A percentile compares a stretch with the other conserved stretches of the same genome.
Conservation (phyloP, 2,888 invertebrate genomes). For the Minunthozetes semirufus region DNA sequence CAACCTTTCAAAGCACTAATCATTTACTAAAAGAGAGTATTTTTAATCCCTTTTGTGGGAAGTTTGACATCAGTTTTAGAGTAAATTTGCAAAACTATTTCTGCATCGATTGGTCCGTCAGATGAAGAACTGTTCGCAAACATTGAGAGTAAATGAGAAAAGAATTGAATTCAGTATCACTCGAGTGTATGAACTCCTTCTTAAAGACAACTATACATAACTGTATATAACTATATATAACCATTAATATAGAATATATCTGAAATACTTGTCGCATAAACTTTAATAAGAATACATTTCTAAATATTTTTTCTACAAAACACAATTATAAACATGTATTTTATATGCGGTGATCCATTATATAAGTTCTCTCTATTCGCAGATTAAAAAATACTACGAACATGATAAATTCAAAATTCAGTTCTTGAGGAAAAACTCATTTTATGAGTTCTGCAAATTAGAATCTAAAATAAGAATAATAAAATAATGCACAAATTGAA, state of each 20-base stretch:
- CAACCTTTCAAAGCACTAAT: not conserved
- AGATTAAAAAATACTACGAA: too few relatives aligned
- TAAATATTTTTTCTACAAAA: too few relatives aligned
- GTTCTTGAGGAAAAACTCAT: too few relatives aligned
- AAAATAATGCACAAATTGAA: too few relatives aligned
- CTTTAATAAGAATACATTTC: too few relatives aligned
- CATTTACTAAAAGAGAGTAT: not conserved
- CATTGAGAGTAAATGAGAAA: slow-evolving; percentile 22
- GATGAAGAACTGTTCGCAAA: not conserved
- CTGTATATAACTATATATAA: not conserved
- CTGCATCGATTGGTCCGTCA: slow-evolving; percentile 15
- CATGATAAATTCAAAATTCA: too few relatives aligned
- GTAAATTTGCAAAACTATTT: slow-evolving; percentile 27
- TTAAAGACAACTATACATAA: not conserved
- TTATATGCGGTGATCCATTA: too few relatives aligned
- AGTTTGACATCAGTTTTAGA: not conserved
- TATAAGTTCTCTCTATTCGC: too few relatives aligned
- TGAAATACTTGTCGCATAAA: too few relatives aligned
- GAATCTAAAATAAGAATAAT: too few relatives aligned
- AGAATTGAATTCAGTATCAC: not conserved
- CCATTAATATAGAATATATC: not conserved
- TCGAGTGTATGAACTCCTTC: slow-evolving; percentile 7
- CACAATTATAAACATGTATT: too few relatives aligned
- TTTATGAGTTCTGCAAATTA: too few relatives aligned
- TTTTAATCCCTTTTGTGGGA: slow-evolving; percentile 25